Conservation (phyloP, 2,113 vertebrate genomes). For the Heloderma charlesbogerti region DNA sequence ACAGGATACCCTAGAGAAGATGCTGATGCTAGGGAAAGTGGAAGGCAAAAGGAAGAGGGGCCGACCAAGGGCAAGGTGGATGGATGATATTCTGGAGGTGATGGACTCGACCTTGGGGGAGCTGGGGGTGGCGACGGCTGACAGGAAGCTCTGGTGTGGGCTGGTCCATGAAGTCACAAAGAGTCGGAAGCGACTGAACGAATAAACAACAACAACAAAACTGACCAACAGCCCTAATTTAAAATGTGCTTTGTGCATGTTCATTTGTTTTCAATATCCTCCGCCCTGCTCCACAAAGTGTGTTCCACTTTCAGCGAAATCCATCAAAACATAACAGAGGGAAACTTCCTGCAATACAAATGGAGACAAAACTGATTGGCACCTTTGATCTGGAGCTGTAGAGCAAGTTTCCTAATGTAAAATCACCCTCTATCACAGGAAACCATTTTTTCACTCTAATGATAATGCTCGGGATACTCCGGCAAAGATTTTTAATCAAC, state of each 20-base stretch:
- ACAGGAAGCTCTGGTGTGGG: too few species aligned
- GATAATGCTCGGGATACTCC: conserved; percentile 60
- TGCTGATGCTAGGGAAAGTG: too few species aligned
- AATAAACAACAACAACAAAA: neutral
- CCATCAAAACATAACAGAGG: conserved; percentile 46
- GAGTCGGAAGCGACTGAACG: too few species aligned
- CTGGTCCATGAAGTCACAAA: too few species aligned
- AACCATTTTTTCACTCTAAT: conserved; percentile 65
- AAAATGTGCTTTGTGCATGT: conserved; percentile 25
- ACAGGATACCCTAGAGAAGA: too few species aligned
- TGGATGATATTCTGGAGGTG: too few species aligned
- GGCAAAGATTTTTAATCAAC: conserved; percentile 57
- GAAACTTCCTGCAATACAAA: conserved; percentile 63
- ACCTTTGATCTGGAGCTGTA: conserved; percentile 68
- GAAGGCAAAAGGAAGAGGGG: too few species aligned
- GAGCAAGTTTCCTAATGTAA: conserved; percentile 79
- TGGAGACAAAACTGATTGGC: conserved; percentile 65
- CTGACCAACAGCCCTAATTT: neutral
- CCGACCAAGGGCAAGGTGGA: too few species aligned
- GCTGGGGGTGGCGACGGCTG: too few species aligned
- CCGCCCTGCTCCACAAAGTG: conserved; percentile 27
- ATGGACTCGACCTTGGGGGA: too few species aligned
- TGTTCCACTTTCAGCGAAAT: conserved; percentile 53
- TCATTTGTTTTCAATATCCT: conserved; percentile 11
- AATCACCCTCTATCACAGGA: conserved; percentile 78